Evolutionary conservation across 2,113 vertebrate genomes (phyloP).

Genomic region (Embiotoca jacksoni): DNA sequence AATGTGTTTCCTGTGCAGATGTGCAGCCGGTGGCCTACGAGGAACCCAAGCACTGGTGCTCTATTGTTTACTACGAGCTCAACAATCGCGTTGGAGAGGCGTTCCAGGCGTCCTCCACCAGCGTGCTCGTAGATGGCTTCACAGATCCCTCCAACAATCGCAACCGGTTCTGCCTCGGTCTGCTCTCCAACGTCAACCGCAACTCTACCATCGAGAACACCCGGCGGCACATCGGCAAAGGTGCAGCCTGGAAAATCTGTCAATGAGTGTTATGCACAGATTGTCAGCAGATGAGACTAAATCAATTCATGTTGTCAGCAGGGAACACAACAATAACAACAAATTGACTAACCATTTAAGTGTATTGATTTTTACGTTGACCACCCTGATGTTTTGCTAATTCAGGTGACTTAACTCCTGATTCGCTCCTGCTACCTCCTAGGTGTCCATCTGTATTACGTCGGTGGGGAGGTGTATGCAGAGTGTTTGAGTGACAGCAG

Average conservation of each 20-base stretch:
- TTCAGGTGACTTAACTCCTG: background rate
- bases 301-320: constrained; percentile 54
- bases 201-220: constrained; percentile 99
- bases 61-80: constrained; percentile 99
- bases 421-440: constrained; percentile 19
- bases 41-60: constrained; percentile 99
- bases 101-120: constrained; percentile 97
- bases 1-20: constrained; percentile 86
- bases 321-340: constrained; percentile 42
- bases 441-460: constrained; percentile 98
- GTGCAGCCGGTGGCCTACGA: constrained; percentile 97
- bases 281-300: constrained; percentile 18
- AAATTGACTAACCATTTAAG: constrained; percentile 35
- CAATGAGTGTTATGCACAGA: background rate
- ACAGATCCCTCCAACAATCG: constrained; percentile 99
- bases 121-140: constrained; percentile 97
- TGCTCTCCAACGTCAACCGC: constrained; percentile 98
- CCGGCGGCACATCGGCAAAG: constrained; percentile 97
- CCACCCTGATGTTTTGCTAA: constrained; percentile 20
- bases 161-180: constrained; percentile 98
- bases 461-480: constrained; percentile 97
- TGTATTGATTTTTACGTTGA: constrained; percentile 46
- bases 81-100: constrained; percentile 98
- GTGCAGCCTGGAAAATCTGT: constrained; percentile 69
- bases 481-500: constrained; percentile 99